Base-by-base conservation (phyloP, 2,113 vertebrate genomes). In the Otocyon megalotis region DNA sequence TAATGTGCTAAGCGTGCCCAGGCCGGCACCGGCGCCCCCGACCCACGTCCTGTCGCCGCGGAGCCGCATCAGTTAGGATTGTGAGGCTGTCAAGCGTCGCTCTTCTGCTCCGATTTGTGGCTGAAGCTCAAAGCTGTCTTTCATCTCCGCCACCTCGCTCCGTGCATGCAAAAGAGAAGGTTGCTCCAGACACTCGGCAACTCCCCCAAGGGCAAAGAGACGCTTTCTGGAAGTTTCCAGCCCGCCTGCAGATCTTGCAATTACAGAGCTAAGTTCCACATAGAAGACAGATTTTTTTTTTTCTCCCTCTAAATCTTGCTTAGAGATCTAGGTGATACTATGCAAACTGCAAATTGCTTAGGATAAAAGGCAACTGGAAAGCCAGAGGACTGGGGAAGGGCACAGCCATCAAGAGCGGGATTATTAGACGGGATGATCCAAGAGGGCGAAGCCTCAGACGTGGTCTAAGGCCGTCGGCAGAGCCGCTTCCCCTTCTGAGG, bases 91-190 rank as follows among this genome's bases (percentile, higher is more conserved):
- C 91, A 76, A 28, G 48, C 17, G 19, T 65, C 71, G 43, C 77
- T 67, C 85, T 94, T 84, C 54, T 85, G 60, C 62, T 93, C 91
- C 88, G 92, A 97, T 86, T 83, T 91, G 92, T 56, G 82, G 94
- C 77, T 62, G 32, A 85, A 77, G 77, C 96, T 94, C 95, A 92
- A 87, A 93, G 95, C 82, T 81, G 86, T 32, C 89, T 98, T 97
- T 97, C 86, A 83, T 97, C 92, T 96, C 89, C 69, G 65, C 86
- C 82, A 87, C 82, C 77, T 86, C 62, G 35, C 37, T 48, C 56
- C 1, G 0, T 71, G 77, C 92, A 89, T 95, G 86, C 86, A 85
- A 86, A 97, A 88, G 58, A 62, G 19, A 71, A 88, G 97, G 93
- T 71, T 87, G 32, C 88, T 95, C 94, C 71, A 37, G 85, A 85